A percentile compares a stretch with the other conserved stretches of the same genome.
Evolutionary conservation across 2,113 vertebrate species (phyloP).

Genomic region (Odocoileus virginianus): DNA sequence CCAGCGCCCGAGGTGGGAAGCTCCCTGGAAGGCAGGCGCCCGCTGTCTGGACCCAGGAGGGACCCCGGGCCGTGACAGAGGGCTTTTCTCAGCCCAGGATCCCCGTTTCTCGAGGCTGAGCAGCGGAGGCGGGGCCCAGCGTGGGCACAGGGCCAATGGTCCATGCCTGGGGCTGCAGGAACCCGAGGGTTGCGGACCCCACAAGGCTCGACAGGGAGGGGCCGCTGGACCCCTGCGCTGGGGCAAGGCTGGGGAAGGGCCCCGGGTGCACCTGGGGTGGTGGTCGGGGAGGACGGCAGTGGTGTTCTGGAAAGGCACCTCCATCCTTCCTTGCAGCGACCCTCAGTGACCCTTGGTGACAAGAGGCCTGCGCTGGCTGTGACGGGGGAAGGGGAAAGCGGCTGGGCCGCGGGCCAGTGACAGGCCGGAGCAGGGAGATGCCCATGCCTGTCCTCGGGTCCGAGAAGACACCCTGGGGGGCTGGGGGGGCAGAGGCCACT

Average conservation of each 20-base stretch:
- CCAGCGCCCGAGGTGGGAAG: neutral
- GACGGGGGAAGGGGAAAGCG: neutral
- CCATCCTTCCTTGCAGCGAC: neutral
- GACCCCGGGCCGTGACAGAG: neutral
- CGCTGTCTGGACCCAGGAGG: neutral
- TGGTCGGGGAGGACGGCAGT: neutral
- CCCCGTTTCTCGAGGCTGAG: neutral
- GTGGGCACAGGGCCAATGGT: too few species aligned
- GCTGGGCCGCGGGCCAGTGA: neutral
- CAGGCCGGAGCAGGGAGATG: neutral
- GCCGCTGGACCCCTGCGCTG: neutral
- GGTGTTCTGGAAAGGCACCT: neutral
- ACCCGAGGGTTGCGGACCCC: too few species aligned
- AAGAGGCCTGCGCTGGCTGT: neutral
- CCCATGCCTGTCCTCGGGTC: neutral
- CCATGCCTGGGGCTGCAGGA: neutral
- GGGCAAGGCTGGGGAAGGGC: neutral
- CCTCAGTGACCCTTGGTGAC: neutral
- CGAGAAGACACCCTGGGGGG: neutral
- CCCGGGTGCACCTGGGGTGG: neutral
- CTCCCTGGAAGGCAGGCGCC: neutral
- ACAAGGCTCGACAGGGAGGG: neutral
- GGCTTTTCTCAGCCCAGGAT: neutral
- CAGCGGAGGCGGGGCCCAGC: fast-evolving
- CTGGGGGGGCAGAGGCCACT: neutral